These are phyloP conservation scores for Pipistrellus pipistrellus DNA, from an alignment of 2,797 vertebrate species.

Conservation along the genomic window DNA sequence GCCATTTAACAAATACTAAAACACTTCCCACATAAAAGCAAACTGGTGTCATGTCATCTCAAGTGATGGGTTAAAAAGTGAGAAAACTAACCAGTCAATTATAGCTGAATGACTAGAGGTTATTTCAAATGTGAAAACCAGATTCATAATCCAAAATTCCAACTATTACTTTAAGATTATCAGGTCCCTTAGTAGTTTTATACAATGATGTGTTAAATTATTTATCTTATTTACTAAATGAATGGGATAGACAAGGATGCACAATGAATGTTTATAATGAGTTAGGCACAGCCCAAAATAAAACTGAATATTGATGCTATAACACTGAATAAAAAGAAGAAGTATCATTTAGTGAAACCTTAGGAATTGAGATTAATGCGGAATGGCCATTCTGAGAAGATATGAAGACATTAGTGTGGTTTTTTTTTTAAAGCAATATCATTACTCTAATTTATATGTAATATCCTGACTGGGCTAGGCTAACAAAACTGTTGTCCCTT, in stretches of 20 bases:
- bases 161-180: constrained; percentile 56
- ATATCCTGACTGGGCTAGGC: background rate
- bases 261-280: constrained; percentile 46
- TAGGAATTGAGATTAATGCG: constrained; percentile 34
- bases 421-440: constrained; percentile 15
- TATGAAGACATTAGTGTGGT: background rate
- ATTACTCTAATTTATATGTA: constrained; percentile 60
- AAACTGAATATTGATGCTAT: constrained; percentile 56
- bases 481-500: constrained; percentile 23
- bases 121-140: constrained; percentile 61
- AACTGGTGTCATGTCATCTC: constrained; percentile 52
- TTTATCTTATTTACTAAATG: constrained; percentile 63
- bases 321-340: constrained; percentile 22
- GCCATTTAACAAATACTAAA: constrained; percentile 65
- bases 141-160: constrained; percentile 54
- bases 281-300: constrained; percentile 49
- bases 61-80: background rate
- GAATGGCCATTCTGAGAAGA: constrained; percentile 10
- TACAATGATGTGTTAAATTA: background rate
- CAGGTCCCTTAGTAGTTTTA: constrained; percentile 21
- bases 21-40: constrained; percentile 57
- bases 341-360: constrained; percentile 52
- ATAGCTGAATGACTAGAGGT: constrained; percentile 41
- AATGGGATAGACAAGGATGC: background rate
- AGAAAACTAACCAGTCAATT: constrained; percentile 57